Conservation (phyloP, 2,888 invertebrate genomes). For the Yponomeuta plumbellus region DNA sequence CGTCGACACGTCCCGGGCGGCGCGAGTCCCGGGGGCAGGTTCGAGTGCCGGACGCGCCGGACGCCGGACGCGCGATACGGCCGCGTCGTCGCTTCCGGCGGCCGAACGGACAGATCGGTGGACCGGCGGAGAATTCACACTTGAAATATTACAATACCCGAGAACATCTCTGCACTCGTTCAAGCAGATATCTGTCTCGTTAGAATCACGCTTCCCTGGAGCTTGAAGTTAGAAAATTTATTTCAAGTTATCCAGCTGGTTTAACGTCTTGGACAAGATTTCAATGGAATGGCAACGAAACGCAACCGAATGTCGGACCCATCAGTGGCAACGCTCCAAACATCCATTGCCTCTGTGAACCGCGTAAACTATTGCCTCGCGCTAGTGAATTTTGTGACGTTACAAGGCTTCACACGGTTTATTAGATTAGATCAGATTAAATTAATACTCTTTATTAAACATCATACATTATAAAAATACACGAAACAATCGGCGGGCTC, state of each 20-base stretch:
- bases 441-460: too few relatives aligned
- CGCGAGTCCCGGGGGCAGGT: not conserved
- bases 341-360: too few relatives aligned
- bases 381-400: too few relatives aligned
- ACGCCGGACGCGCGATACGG: slow-evolving; percentile 25
- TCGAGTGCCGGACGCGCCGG: slow-evolving; percentile 26
- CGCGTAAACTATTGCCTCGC: too few relatives aligned
- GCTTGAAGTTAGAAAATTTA: not conserved
- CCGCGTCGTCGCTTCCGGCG: slow-evolving; percentile 2
- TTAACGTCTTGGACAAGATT: not conserved
- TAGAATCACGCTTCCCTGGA: not conserved
- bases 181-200: not conserved
- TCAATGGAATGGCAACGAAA: not conserved
- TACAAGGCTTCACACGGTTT: too few relatives aligned
- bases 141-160: slow-evolving; percentile 2
- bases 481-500: too few relatives aligned
- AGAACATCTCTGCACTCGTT: not conserved
- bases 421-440: too few relatives aligned
- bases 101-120: not conserved
- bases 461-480: too few relatives aligned
- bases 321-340: too few relatives aligned
- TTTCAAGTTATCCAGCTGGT: not conserved
- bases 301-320: too few relatives aligned
- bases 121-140: not conserved
- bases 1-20: not conserved